Evolutionary conservation across 2,888 invertebrate genomes (phyloP).

Genomic region (Erpobdella octoculata): DNA sequence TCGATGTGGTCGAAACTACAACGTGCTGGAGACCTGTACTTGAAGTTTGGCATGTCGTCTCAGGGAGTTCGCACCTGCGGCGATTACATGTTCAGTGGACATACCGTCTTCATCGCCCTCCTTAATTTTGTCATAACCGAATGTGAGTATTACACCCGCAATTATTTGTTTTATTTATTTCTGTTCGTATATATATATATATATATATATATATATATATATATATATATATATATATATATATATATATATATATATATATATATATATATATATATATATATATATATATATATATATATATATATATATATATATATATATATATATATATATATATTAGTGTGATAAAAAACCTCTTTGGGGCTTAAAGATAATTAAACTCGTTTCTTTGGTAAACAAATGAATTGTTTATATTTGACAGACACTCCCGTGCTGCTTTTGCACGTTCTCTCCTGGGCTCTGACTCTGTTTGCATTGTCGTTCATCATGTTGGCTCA

Average conservation of each 20-base stretch:
- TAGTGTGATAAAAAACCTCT: no score
- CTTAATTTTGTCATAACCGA: constrained; percentile 98
- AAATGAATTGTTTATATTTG: constrained; percentile 36
- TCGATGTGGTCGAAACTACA: constrained; percentile 43
- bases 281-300: no score
- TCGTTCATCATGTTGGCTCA: constrained; percentile 98
- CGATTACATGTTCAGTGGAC: constrained; percentile 99
- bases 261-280: no score
- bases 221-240: no score
- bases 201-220: no score
- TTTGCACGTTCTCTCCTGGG: constrained; percentile 91
- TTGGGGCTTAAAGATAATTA: no score
- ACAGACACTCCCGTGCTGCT: constrained; percentile 90
- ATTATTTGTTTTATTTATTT: background rate
- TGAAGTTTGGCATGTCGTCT: constrained; percentile 88
- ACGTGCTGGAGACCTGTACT: constrained; percentile 78
- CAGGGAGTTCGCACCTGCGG: constrained; percentile 74
- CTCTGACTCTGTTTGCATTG: constrained; percentile 96
- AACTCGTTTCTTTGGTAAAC: no score
- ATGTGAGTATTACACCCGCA: constrained; percentile 65
- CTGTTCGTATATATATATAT: no score
- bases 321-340: no score
- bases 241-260: no score
- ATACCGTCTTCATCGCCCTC: constrained; percentile 90
- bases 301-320: no score